Base-by-base conservation (phyloP, 1,140 invertebrate genomes). In the Cepaea nemoralis region DNA sequence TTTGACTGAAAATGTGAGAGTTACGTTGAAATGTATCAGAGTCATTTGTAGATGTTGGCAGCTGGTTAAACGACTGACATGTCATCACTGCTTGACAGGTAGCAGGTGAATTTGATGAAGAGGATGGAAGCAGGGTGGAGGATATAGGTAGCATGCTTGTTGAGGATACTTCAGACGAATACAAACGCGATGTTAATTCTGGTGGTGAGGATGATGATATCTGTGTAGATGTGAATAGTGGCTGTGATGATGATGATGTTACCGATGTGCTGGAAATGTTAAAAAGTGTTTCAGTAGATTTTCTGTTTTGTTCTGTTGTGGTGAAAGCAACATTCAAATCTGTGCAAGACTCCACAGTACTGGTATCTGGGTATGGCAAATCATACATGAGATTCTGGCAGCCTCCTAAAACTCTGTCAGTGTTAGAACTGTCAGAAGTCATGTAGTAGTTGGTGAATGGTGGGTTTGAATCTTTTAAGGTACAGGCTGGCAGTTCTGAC, bases 391-490 rank as follows among this genome's bases (percentile, higher is more conserved):
- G 59, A 63, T 63, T 63, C 59, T 63, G 16, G 1, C n/a, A 63
- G 59, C n/a, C 33, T 63, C 59, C 59, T 27, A 63, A n/a, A 31
- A 63, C n/a, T n/a, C 27, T 63, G 59, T 27, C 22, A 6, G n/a
- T 63, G 59, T 63, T 27, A 31, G 59, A 27, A 5, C 27, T 19
- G 0, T 63, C 27, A 31, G 16, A 0, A 8, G 59, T 31, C 59
- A 63, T 63, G 59, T 31, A 27, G 59, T 63, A 63, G 27, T 5
- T 63, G 59, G 59, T 31, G 59, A 63, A 63, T 27, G 27, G 50
- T 74, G 42, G 31, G 3, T 19, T 42, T 50, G 71, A 31, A 27
- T 48, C 31, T 42, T 75, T 78, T 35, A 55, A 45, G 45, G 74
- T 69, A 35, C 45, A 66, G 27, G 27, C 16, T 22, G 37, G 48